These are phyloP conservation scores for Alosa alosa DNA, from an alignment of 2,113 vertebrate species.

Conservation along the genomic window DNA sequence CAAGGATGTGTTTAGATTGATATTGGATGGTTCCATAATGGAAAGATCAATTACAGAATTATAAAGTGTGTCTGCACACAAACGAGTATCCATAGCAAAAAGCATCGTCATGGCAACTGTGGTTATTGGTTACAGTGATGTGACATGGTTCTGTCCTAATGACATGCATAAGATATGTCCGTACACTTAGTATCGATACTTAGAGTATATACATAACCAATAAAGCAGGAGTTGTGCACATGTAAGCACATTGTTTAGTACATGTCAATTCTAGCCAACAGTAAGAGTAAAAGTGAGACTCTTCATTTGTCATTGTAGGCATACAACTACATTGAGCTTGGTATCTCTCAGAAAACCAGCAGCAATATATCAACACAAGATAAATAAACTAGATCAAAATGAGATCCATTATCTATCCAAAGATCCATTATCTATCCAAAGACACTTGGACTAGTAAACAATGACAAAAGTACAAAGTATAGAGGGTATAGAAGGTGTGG, in stretches of 20 bases:
- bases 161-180: too few species aligned
- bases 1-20: background rate
- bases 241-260: background rate
- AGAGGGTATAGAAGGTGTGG: too few species aligned
- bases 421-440: background rate
- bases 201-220: too few species aligned
- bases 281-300: background rate
- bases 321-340: background rate
- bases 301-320: background rate
- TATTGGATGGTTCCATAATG: background rate
- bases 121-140: too few species aligned
- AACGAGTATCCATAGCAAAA: background rate
- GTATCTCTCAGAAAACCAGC: background rate
- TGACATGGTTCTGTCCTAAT: too few species aligned
- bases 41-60: background rate
- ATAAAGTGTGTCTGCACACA: background rate
- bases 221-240: background rate
- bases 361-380: background rate
- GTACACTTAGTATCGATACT: too few species aligned
- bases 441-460: background rate
- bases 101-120: background rate
- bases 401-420: background rate
- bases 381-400: background rate
- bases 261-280: background rate
- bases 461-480: too few species aligned